phyloP scores from a whole-genome alignment of 2,113 vertebrate species.

The Amblyopsis rosae region DNA sequence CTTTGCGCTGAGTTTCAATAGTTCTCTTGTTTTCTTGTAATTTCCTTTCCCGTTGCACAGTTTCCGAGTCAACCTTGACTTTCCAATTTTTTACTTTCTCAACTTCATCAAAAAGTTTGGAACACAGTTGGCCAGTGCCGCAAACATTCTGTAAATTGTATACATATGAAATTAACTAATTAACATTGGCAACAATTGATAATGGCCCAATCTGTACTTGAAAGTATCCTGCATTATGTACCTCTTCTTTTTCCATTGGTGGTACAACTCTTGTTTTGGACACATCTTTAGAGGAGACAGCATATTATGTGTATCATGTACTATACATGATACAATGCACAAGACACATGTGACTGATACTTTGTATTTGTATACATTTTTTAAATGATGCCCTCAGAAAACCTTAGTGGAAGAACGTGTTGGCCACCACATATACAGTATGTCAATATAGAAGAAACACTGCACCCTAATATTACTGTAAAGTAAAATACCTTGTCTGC shows the following conservation, averaged over 20 bases:
- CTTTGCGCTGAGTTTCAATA: slow-evolving; percentile 88
- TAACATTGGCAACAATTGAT: neutral
- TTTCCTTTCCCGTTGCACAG: slow-evolving; percentile 84
- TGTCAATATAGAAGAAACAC: too few species aligned
- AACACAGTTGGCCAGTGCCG: slow-evolving; percentile 81
- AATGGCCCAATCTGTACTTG: neutral
- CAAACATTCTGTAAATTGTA: slow-evolving; percentile 73
- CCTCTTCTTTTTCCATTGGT: slow-evolving; percentile 71
- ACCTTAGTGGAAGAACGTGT: too few species aligned
- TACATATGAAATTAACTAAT: slow-evolving; percentile 32
- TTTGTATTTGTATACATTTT: neutral
- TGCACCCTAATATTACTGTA: too few species aligned
- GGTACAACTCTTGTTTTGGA: slow-evolving; percentile 68
- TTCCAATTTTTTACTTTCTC: slow-evolving; percentile 94
- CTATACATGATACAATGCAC: neutral
- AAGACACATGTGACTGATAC: neutral
- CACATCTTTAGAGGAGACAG: slow-evolving; percentile 47
- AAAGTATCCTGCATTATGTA: slow-evolving; percentile 18
- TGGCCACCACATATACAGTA: too few species aligned
- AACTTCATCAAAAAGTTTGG: slow-evolving; percentile 89
- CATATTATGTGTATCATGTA: neutral
- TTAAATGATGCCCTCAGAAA: too few species aligned
- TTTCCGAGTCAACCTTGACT: slow-evolving; percentile 79
- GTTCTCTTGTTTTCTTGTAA: slow-evolving; percentile 86
- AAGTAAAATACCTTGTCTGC: slow-evolving; percentile 62